Evolutionary conservation across 2,113 vertebrate species (phyloP).

Genomic region (Hiodon tergisus): DNA sequence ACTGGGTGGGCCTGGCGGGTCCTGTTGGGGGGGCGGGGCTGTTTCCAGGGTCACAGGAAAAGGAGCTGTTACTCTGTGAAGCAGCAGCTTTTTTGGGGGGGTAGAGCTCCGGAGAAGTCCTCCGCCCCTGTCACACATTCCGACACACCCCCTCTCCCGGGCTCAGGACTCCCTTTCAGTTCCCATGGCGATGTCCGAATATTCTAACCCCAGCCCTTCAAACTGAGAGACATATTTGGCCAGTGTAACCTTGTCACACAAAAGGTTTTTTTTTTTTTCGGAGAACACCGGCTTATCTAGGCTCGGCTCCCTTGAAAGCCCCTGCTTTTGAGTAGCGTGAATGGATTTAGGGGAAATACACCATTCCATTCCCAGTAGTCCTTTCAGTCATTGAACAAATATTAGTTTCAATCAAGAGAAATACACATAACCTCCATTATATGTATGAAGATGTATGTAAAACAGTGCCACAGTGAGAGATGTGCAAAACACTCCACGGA

Average conservation of each 20-base stretch:
- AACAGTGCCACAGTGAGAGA: too few species aligned
- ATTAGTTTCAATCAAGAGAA: too few species aligned
- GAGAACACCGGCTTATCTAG: conserved; percentile 62
- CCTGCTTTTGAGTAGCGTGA: conserved; percentile 10
- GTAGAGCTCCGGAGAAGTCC: too few species aligned
- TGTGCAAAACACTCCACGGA: background rate
- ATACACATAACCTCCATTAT: too few species aligned
- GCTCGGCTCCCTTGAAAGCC: conserved; percentile 38
- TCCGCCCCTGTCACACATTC: conserved; percentile 16
- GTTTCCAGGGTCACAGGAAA: background rate
- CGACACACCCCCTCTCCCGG: conserved; percentile 19
- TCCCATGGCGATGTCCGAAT: conserved; percentile 65
- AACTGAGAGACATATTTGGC: conserved; percentile 72
- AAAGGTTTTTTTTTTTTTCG: conserved; percentile 31
- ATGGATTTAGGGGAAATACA: too few species aligned
- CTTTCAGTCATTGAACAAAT: too few species aligned
- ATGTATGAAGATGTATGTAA: too few species aligned
- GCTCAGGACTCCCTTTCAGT: conserved; percentile 44
- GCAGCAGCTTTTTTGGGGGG: background rate
- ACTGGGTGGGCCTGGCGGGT: too few species aligned
- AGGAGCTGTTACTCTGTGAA: background rate
- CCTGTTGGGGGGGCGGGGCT: background rate
- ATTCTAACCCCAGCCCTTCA: conserved; percentile 51
- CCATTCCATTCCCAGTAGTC: too few species aligned
- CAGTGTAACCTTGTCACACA: conserved; percentile 61